Conservation (phyloP, 1,140 invertebrate species). For the Doryteuthis pealeii region DNA sequence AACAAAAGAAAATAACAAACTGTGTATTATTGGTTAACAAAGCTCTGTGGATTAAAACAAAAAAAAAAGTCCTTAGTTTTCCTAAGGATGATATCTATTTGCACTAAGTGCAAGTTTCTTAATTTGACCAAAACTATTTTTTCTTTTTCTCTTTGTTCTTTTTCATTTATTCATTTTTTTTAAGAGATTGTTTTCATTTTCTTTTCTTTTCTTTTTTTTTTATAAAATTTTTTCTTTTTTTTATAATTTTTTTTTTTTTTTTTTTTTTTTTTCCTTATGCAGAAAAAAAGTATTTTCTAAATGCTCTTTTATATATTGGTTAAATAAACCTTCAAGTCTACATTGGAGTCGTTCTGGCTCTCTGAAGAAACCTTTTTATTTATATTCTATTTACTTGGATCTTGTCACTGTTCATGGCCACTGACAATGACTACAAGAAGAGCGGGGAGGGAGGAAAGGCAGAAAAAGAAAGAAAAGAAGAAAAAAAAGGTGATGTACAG, state of each 20-base stretch:
- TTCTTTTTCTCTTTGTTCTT: background rate
- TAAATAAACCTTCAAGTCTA: too few relatives aligned
- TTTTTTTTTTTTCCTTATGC: background rate
- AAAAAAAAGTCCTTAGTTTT: background rate
- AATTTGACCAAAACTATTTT: background rate
- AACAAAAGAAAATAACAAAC: background rate
- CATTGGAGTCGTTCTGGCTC: too few relatives aligned
- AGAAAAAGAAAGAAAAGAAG: background rate
- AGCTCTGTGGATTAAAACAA: background rate
- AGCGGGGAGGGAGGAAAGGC: background rate
- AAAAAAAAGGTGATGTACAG: background rate
- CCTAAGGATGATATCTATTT: conserved; percentile 2
- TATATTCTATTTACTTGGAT: background rate
- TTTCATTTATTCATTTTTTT: background rate
- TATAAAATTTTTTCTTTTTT: too few relatives aligned
- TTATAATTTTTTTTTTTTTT: too few relatives aligned
- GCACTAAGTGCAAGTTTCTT: background rate
- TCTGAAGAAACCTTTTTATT: background rate
- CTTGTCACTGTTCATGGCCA: background rate
- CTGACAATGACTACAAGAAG: background rate
- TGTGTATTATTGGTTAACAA: background rate
- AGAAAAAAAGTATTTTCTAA: background rate
- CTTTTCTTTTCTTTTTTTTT: background rate
- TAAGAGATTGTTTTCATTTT: too few relatives aligned
- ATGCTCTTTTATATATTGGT: too few relatives aligned